Percentiles rank a stretch among this genome's conserved stretches.
phyloP scores from a whole-genome alignment of 2,888 invertebrate genomes.

The Dione vanillae region DNA sequence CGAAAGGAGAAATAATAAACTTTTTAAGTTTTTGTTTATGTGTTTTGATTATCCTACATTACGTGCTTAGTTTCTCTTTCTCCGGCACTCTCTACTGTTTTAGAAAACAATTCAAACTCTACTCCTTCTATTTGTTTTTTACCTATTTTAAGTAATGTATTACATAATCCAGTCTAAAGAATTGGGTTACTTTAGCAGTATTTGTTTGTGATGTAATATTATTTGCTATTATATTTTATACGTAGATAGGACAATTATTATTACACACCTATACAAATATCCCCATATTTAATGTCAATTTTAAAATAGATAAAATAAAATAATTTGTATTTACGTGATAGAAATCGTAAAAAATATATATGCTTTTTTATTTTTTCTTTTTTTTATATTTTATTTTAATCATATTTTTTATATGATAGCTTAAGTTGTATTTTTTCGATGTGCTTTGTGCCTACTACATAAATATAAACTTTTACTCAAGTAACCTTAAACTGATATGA shows the following conservation, averaged over 20 bases:
- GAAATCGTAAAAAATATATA: background rate
- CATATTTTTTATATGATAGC: background rate
- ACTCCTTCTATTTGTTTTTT: background rate
- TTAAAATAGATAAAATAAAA: background rate
- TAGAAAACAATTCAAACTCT: background rate
- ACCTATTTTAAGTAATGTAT: background rate
- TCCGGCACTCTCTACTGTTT: background rate
- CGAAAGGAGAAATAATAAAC: too few species aligned
- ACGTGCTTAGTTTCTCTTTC: background rate
- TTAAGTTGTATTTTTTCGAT: background rate
- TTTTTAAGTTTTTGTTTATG: too few species aligned
- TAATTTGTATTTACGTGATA: background rate
- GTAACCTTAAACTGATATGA: background rate
- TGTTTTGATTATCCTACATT: too few species aligned
- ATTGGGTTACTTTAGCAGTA: conserved; percentile 47
- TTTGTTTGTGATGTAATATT: conserved; percentile 50
- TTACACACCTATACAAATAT: background rate
- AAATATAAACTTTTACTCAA: background rate
- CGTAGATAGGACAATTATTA: conserved; percentile 33
- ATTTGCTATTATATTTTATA: conserved; percentile 13
- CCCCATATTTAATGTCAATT: background rate
- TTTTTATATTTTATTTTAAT: background rate
- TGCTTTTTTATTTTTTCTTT: background rate
- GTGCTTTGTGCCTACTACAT: background rate
- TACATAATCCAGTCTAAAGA: conserved; percentile 15